Conservation (phyloP, 2,113 vertebrate genomes). For the Fulica atra region DNA sequence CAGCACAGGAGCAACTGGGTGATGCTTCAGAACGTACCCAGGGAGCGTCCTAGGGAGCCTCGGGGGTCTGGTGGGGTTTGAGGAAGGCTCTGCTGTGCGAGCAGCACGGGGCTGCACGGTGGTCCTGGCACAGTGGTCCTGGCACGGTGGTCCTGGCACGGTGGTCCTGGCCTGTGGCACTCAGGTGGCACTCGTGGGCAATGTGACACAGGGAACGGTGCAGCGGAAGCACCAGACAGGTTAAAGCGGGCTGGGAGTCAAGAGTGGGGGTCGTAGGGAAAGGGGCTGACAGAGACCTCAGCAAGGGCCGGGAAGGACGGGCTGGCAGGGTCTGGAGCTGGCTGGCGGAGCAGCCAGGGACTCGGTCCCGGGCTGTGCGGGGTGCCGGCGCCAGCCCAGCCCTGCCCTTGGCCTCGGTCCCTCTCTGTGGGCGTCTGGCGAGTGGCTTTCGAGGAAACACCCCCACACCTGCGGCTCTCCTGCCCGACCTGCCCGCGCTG, state of each 20-base stretch:
- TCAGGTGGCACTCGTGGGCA: rapidly evolving
- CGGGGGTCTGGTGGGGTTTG: neutral
- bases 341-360: neutral
- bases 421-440: rapidly evolving
- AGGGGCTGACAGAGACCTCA: neutral
- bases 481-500: neutral
- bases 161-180: rapidly evolving
- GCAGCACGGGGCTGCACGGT: neutral
- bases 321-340: neutral
- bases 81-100: neutral
- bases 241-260: neutral
- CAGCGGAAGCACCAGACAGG: rapidly evolving
- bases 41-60: neutral
- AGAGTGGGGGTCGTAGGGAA: rapidly evolving
- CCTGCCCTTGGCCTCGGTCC: neutral
- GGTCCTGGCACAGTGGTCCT: neutral
- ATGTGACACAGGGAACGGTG: rapidly evolving
- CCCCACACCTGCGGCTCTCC: neutral
- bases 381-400: neutral
- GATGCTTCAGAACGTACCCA: neutral
- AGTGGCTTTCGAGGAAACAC: neutral
- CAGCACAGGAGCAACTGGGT: neutral
- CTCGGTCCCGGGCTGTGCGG: neutral
- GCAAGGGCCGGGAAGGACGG: neutral
- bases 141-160: too few species aligned